Percentiles rank a stretch among this genome's conserved stretches.
Evolutionary conservation across 2,888 invertebrate species (phyloP).

Genomic region (Perizoma flavofasciatum): DNA sequence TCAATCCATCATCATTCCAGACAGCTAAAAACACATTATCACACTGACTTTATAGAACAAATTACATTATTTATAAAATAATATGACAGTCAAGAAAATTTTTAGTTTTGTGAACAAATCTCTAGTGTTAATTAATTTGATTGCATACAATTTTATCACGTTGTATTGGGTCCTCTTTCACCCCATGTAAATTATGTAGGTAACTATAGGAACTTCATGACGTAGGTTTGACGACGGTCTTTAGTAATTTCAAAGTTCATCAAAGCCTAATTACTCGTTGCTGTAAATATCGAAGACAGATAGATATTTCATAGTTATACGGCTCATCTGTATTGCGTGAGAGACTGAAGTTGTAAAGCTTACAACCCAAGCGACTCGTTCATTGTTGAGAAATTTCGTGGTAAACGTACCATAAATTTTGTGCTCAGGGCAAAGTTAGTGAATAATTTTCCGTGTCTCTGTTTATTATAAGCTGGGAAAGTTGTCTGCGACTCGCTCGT

Average conservation of each 20-base stretch:
- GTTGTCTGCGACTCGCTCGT: slow-evolving; percentile 68
- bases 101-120: no score
- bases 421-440: slow-evolving; percentile 74
- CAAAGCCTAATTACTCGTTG: no score
- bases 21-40: slow-evolving; percentile 26
- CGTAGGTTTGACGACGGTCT: no score
- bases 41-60: slow-evolving; percentile 1
- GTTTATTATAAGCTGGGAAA: slow-evolving; percentile 78
- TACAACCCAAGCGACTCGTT: slow-evolving; percentile 76
- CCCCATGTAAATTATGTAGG: no score
- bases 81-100: not conserved
- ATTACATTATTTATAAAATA: slow-evolving; percentile 3
- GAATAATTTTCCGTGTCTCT: slow-evolving; percentile 82
- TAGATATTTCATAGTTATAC: slow-evolving; percentile 35
- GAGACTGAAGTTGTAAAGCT: slow-evolving; percentile 67
- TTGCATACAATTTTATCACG: no score
- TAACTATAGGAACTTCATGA: no score
- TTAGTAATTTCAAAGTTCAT: no score
- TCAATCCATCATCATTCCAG: slow-evolving; percentile 25
- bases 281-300: slow-evolving; percentile 19
- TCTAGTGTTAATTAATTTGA: no score
- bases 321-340: slow-evolving; percentile 59
- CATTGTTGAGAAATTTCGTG: slow-evolving; percentile 77
- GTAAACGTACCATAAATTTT: slow-evolving; percentile 81
- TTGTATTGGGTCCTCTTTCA: no score